Evolutionary conservation across 2,113 vertebrate genomes (phyloP).

Genomic region (Odocoileus virginianus): DNA sequence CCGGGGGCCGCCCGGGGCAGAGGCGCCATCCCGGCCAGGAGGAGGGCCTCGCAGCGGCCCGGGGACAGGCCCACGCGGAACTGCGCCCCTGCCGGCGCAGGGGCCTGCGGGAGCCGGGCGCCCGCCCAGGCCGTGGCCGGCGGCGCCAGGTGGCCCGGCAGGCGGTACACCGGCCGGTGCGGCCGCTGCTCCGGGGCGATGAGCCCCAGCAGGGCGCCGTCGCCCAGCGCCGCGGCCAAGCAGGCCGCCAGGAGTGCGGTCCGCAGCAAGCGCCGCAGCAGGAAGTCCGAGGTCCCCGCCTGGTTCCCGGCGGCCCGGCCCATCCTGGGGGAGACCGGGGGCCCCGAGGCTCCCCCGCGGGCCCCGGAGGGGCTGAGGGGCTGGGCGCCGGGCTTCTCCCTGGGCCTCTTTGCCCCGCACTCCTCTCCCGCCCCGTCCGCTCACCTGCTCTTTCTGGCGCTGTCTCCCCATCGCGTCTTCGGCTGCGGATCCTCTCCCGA

Average conservation of each 20-base stretch:
- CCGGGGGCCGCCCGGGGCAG: background rate
- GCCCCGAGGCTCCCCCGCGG: too few species aligned
- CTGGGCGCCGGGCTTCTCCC: background rate
- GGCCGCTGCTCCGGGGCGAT: conserved; percentile 4
- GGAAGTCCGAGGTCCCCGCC: background rate
- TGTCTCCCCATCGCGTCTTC: fast-evolving
- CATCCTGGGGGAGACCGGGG: background rate
- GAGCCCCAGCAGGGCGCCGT: background rate
- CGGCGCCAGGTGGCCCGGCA: too few species aligned
- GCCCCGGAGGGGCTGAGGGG: too few species aligned
- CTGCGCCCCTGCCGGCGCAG: background rate
- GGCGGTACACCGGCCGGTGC: too few species aligned
- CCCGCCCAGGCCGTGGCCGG: too few species aligned
- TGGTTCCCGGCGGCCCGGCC: background rate
- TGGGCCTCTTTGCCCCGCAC: fast-evolving
- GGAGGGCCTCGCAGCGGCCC: conserved; percentile 37
- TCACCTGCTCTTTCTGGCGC: background rate
- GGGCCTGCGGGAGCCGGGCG: background rate
- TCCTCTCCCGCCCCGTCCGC: too few species aligned
- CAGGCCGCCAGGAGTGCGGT: background rate
- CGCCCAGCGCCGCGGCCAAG: background rate
- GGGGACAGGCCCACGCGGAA: conserved; percentile 39
- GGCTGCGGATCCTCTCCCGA: background rate
- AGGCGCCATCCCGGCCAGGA: conserved; percentile 39
- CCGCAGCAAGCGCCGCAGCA: background rate